Evolutionary conservation across 2,113 vertebrate species (phyloP), one percentile per base, ranked within the genome.

Genomic region (Lophochroa leadbeateri): DNA sequence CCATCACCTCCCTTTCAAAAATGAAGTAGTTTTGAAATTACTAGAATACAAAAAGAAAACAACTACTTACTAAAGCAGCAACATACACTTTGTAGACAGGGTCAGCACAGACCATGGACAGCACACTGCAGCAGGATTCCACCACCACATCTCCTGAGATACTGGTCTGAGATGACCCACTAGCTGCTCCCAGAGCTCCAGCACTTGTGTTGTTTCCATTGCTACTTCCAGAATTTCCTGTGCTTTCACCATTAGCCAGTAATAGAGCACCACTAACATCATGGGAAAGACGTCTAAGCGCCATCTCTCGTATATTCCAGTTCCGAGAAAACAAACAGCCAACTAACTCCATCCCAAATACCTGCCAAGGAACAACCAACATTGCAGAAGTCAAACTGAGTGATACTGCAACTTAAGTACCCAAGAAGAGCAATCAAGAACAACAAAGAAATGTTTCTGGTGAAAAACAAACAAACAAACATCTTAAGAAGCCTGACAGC

Each of bases 11-110:
- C 33, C 25, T 17, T 87, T 70, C 16, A 78, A 60, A 91, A 84
- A 31, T 10, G 3, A 72, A 72, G 3, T 35, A 37, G 65, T 14
- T 77, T 29, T 4, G 2, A 88, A 92, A 82, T 63, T 65, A 46
- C 35, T 67, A 74, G 24, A 81, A 92, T 88, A 88, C 24, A 60
- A 79, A 17, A 19, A 70, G 29, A 64, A 96, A 96, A 78, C 46
- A 92, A 7, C 85, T 96, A 98, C 99, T 98, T 98, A 99, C 99
- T 39, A 39, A 39, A 39, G 99, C 99, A 95, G 99, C 99, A 97
- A 99, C 98, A 74, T 99, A 99, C 90, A 99, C 99, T 98, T 99
- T 99, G 98, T 99, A 99, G 98, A 99, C 99, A 61, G 99, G 99
- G 97, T 99, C 99, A 2, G 98, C 98, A 89, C 99, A 99, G 96